Conservation (phyloP, 2,797 vertebrate genomes). For the Melanotaenia parkinsoni region DNA sequence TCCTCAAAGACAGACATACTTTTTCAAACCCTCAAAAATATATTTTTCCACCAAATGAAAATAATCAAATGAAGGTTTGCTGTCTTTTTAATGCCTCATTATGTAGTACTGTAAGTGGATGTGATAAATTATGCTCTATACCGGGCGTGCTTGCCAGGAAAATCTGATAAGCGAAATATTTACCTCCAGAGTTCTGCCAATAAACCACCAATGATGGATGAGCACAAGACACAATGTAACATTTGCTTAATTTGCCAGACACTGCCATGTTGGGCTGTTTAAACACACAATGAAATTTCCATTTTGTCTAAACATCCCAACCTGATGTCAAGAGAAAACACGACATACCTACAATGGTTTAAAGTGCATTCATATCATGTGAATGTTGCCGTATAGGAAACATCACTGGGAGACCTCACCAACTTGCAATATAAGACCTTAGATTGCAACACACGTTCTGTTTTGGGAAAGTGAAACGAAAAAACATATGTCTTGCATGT, state of each 20-base stretch:
- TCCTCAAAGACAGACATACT: constrained; percentile 38
- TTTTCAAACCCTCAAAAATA: constrained; percentile 49
- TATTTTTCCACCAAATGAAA: constrained; percentile 56
- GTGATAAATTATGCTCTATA: constrained; percentile 68
- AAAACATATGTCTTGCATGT: not conserved
- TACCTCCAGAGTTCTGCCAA: constrained; percentile 66
- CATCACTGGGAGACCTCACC: not conserved
- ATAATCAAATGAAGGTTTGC: constrained; percentile 66
- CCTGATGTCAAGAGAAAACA: not conserved
- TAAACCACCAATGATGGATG: constrained; percentile 68
- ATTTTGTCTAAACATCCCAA: constrained; percentile 21
- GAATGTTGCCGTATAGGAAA: not conserved
- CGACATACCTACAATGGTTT: not conserved
- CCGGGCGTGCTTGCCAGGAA: constrained; percentile 60
- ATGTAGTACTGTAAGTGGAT: constrained; percentile 63
- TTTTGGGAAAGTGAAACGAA: not conserved
- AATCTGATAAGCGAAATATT: constrained; percentile 80
- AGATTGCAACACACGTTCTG: not conserved
- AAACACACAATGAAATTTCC: constrained; percentile 24
- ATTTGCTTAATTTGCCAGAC: constrained; percentile 53
- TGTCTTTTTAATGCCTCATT: constrained; percentile 70
- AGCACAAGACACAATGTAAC: constrained; percentile 53
- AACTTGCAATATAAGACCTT: not conserved
- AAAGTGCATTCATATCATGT: not conserved
- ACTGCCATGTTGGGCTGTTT: constrained; percentile 18